Evolutionary conservation across 2,797 vertebrate species (phyloP).

Genomic region (Podarcis lilfordi): DNA sequence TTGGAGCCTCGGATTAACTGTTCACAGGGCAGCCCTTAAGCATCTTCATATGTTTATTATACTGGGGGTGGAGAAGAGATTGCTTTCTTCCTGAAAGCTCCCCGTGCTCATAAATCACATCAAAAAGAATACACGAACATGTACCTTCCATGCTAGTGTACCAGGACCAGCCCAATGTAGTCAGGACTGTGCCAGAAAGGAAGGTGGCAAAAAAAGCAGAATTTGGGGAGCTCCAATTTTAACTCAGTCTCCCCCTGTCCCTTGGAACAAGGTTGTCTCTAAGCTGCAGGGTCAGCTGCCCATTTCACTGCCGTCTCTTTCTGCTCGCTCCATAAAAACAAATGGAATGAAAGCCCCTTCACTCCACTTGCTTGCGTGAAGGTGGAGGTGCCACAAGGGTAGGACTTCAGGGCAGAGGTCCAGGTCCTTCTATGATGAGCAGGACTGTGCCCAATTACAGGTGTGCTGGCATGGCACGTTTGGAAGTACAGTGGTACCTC

Average conservation of each 20-base stretch:
- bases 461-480: no score
- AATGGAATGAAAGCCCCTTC: not conserved
- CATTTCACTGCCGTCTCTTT: not conserved
- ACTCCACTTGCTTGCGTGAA: not conserved
- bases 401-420: not conserved
- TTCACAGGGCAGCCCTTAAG: not conserved
- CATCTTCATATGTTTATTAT: not conserved
- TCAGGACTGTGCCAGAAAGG: no score
- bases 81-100: not conserved
- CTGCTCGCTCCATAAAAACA: no score
- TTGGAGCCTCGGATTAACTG: not conserved
- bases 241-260: not conserved
- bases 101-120: not conserved
- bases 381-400: no score
- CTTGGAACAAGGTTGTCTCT: not conserved
- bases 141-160: not conserved
- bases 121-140: not conserved
- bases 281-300: not conserved
- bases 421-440: no score
- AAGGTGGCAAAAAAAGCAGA: not conserved
- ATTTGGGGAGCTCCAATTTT: not conserved
- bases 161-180: no score
- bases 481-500: no score
- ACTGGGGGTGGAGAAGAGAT: not conserved
- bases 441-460: not conserved